Evolutionary conservation across 37 sponge, comb jelly and placozoan species (phyloP), one percentile per base, ranked within the genome.

Genomic region (Dysidea cf. avara): DNA sequence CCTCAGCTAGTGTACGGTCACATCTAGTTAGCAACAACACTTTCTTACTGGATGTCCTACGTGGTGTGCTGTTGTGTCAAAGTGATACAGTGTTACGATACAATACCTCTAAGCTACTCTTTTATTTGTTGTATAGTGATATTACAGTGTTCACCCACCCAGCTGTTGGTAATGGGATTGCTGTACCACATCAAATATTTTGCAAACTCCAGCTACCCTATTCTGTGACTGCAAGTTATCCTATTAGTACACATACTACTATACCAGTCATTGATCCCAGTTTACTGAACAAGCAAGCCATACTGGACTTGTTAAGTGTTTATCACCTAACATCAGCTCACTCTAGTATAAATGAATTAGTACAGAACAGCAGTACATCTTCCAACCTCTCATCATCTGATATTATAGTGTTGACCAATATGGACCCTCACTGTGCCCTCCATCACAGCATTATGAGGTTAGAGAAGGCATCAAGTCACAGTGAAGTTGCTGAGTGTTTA

Each of bases 191-290:
- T 36, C 69, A 71, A 17, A 60, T 17, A 18, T 14, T 68, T 17
- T 62, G 2, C 58, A 89, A 86, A 57, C 36, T 89, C 46, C 74
- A 69, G 61, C 76, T 89, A 11, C 85, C 90, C 18, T 83, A 75
- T 58, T 50, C 75, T 50, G 81, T 89, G 5, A 71, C 24, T 28
- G n/a, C 67, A 14, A 61, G 76, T 4, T 43, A 48, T 5, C 33
- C 34, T 1, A 64, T 78, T 18, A 40, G 33, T 49, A 22, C 64
- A 17, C 79, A 83, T 73, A 40, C 55, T 12, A 68, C 65, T 35
- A 68, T 66, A 29, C 62, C 68, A 17, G 53, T 66, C 49, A 39
- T 84, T 40, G 66, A 67, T 9, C 80, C 76, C 17, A 16, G 36
- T 25, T 24, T 79, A 29, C 55, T 50, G 52, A 39, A 25, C 24